Evolutionary conservation across 2,888 invertebrate species (phyloP).

Genomic region (Drosophila quinaria): DNA sequence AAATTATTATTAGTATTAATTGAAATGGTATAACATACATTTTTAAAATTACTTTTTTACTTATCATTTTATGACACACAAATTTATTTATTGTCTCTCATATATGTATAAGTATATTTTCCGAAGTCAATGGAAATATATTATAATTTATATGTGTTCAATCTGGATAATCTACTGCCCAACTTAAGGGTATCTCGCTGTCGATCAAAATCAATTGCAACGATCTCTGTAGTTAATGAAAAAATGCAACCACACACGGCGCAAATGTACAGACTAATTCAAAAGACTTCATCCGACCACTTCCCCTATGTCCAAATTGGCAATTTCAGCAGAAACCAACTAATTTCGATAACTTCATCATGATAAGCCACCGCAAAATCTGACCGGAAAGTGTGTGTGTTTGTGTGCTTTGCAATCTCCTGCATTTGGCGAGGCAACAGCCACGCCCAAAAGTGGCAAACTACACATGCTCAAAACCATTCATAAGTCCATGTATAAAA

Average conservation of each 20-base stretch:
- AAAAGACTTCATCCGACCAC: conserved; percentile 12
- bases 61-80: no score
- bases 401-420: conserved; percentile 26
- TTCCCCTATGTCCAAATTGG: conserved; percentile 46
- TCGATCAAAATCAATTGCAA: background rate
- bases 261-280: background rate
- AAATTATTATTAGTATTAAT: no score
- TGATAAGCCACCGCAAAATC: conserved; percentile 27
- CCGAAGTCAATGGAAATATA: background rate
- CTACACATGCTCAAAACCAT: conserved; percentile 2
- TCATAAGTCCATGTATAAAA: conserved; percentile 26
- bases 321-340: conserved; percentile 41
- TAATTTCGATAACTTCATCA: conserved; percentile 59
- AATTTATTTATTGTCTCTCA: no score
- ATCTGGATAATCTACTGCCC: background rate
- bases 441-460: conserved; percentile 31
- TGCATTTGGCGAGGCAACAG: conserved; percentile 21
- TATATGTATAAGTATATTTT: no score
- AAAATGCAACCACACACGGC: conserved; percentile 4
- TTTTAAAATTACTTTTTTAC: no score
- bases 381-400: conserved; percentile 11
- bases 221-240: background rate
- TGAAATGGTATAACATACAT: no score
- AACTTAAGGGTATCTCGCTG: background rate
- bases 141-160: background rate